Evolutionary conservation across 2,113 vertebrate genomes (phyloP), one percentile per base, ranked within the genome.

Genomic region (Charadrius vociferus): DNA sequence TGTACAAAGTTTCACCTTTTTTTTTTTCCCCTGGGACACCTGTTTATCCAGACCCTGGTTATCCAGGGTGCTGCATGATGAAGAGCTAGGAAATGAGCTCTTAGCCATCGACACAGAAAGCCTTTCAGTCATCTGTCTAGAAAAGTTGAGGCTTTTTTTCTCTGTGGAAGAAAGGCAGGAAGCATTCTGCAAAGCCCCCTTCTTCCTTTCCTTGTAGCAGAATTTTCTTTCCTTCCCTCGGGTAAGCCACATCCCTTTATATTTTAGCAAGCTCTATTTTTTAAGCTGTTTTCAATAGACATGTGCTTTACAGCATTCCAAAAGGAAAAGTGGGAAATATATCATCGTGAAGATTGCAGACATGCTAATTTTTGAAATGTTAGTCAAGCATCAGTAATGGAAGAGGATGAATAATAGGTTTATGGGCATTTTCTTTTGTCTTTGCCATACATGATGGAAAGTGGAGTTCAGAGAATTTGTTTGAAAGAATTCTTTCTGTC

Each of bases 351-450:
- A 98, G 97, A 98, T 98, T 98, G 98, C 98, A 98, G 98, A 98
- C 98, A 77, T 98, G 98, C 98, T 98, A 97, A 98, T 99, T 98
- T 98, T 97, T 98, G 96, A 97, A 95, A 97, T 95, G 97, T 98
- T 98, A 98, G 98, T 98, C 98, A 98, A 97, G 89, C 93, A 93
- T 96, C 91, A 74, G 86, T 88, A 72, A 66, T 45, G 53, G 67
- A 72, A 86, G 49, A 61, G 74, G 75, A 77, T 75, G 63, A 94
- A 89, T 93, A 74, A 81, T 58, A 92, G 81, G 79, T 94, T 81
- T 50, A 66, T 81, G 82, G 85, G 45, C 74, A 85, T 81, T 86
- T 79, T 81, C 74, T 94, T 96, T 96, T 95, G 88, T 92, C 66
- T 96, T 93, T 90, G 70, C 78, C n/a, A 34, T 87, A 58, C 52